Percentiles rank a stretch among this genome's conserved stretches.
phyloP scores from a whole-genome alignment of 2,797 vertebrate genomes.

The Periparus ater region DNA sequence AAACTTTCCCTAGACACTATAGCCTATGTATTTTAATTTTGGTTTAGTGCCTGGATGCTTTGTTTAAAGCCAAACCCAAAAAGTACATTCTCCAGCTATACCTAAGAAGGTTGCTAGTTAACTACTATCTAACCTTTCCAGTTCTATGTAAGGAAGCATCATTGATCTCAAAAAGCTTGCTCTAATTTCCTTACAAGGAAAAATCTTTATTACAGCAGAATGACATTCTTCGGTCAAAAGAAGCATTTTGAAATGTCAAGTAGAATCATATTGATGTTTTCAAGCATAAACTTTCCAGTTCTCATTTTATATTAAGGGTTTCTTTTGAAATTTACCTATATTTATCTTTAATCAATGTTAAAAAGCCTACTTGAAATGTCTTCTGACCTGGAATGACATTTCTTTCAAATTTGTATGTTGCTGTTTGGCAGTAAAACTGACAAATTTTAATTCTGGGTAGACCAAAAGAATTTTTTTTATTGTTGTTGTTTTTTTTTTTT shows the following conservation, averaged over 20 bases:
- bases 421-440: conserved; percentile 11
- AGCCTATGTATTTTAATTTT: conserved; percentile 16
- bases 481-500: neutral
- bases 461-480: conserved; percentile 26
- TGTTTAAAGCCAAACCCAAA: neutral
- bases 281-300: neutral
- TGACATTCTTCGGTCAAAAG: neutral
- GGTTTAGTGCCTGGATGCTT: neutral
- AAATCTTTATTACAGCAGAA: neutral
- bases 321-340: neutral
- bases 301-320: neutral
- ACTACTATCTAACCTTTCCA: neutral
- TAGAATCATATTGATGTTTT: neutral
- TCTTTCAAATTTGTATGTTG: neutral
- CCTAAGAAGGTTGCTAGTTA: neutral
- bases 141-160: neutral
- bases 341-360: neutral
- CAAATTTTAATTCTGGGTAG: conserved; percentile 32
- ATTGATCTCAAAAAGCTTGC: neutral
- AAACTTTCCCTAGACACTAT: neutral
- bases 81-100: neutral
- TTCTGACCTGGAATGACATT: conserved; percentile 32
- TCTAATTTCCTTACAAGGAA: neutral
- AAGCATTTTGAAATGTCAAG: neutral
- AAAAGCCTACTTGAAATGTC: neutral